Percentiles rank a stretch among this genome's conserved stretches.
phyloP scores from a whole-genome alignment of 2,113 vertebrate species.

The Myodes glareolus region DNA sequence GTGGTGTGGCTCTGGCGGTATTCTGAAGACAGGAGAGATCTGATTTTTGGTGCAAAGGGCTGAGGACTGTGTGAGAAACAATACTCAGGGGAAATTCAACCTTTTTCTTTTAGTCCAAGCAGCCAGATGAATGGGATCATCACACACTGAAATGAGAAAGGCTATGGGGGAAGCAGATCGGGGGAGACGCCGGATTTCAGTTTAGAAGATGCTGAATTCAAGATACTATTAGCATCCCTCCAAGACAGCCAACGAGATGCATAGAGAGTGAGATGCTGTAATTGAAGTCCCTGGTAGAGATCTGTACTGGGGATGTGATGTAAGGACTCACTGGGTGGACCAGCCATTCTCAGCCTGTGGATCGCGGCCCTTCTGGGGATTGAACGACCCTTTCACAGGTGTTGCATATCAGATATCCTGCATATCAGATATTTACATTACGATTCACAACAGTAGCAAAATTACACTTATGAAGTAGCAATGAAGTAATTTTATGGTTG shows the following conservation, averaged over 20 bases:
- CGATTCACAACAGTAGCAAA: neutral
- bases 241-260: neutral
- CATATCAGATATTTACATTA: neutral
- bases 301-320: neutral
- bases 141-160: neutral
- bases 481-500: neutral
- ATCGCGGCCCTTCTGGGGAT: no score
- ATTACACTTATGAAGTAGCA: neutral
- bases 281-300: neutral
- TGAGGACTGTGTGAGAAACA: neutral
- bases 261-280: neutral
- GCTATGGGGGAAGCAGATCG: neutral
- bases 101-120: neutral
- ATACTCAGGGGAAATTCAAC: neutral
- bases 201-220: neutral
- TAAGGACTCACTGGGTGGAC: neutral
- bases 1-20: neutral
- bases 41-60: neutral
- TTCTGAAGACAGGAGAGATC: neutral
- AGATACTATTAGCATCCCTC: neutral
- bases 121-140: neutral
- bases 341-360: neutral
- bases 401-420: neutral
- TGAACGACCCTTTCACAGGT: neutral
- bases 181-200: neutral